Percentiles rank a stretch among this genome's conserved stretches.
phyloP scores from a whole-genome alignment of 2,797 vertebrate genomes.

The Synanceia verrucosa region DNA sequence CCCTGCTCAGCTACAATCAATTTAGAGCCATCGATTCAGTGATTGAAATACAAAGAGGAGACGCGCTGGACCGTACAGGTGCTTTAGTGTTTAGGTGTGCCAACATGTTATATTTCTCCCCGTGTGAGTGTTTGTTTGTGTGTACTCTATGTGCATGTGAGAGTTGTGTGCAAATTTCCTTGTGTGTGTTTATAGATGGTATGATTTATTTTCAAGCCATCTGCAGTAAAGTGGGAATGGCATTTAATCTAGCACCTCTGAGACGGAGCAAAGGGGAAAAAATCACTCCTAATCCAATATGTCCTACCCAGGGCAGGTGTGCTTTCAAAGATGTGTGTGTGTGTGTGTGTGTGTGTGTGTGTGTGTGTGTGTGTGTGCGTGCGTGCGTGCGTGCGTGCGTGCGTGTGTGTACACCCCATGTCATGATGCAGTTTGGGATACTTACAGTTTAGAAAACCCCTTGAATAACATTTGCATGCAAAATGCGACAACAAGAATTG shows the following conservation, averaged over 20 bases:
- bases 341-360: slow-evolving; percentile 16
- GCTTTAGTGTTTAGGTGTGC: slow-evolving; percentile 70
- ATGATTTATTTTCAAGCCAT: slow-evolving; percentile 77
- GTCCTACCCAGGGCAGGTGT: slow-evolving; percentile 61
- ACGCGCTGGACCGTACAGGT: slow-evolving; percentile 71
- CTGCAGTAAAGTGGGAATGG: slow-evolving; percentile 80
- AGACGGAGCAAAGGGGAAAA: slow-evolving; percentile 62
- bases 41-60: slow-evolving; percentile 83
- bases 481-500: background rate
- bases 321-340: slow-evolving; percentile 31
- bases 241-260: slow-evolving; percentile 81
- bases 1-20: slow-evolving; percentile 82
- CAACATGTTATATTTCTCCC: slow-evolving; percentile 76
- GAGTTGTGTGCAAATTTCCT: slow-evolving; percentile 21
- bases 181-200: slow-evolving; percentile 53
- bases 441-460: background rate
- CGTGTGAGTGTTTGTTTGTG: slow-evolving; percentile 33
- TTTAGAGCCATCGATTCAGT: slow-evolving; percentile 82
- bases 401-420: background rate
- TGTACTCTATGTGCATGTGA: slow-evolving; percentile 10
- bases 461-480: slow-evolving; percentile 22
- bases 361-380: background rate
- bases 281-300: slow-evolving; percentile 79
- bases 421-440: slow-evolving; percentile 6
- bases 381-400: too few species aligned